phyloP scores from a whole-genome alignment of 2,113 vertebrate species.

The Isichthys henryi region DNA sequence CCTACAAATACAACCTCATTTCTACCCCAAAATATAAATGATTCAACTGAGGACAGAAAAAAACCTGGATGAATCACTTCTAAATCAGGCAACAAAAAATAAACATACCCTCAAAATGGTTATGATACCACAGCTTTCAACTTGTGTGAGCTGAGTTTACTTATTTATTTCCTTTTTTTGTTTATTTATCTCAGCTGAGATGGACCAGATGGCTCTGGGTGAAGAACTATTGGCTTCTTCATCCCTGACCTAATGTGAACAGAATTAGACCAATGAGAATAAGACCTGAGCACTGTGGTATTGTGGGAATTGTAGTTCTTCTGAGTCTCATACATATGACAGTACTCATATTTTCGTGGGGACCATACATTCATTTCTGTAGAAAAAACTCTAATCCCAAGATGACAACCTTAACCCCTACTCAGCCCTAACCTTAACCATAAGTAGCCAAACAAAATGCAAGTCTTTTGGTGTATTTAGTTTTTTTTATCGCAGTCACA shows the following conservation, averaged over 20 bases:
- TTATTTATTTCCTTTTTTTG: background rate
- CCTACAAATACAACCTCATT: slow-evolving; percentile 58
- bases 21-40: slow-evolving; percentile 52
- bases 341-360: background rate
- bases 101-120: slow-evolving; percentile 39
- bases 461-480: background rate
- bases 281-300: background rate
- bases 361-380: background rate
- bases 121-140: slow-evolving; percentile 10
- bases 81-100: slow-evolving; percentile 42
- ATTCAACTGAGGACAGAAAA: slow-evolving; percentile 53
- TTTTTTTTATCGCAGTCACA: background rate
- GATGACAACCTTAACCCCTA: background rate
- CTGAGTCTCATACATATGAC: background rate
- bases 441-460: background rate
- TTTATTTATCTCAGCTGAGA: background rate
- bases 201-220: background rate
- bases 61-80: slow-evolving; percentile 49
- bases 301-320: background rate
- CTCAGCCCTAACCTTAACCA: background rate
- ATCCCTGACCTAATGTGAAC: background rate
- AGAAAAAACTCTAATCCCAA: background rate
- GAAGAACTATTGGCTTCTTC: background rate
- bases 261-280: background rate
- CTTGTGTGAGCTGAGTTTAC: background rate